Evolutionary conservation across 2,797 vertebrate genomes (phyloP), one percentile per base, ranked within the genome.

Genomic region (Myoxocephalus aenaeus): DNA sequence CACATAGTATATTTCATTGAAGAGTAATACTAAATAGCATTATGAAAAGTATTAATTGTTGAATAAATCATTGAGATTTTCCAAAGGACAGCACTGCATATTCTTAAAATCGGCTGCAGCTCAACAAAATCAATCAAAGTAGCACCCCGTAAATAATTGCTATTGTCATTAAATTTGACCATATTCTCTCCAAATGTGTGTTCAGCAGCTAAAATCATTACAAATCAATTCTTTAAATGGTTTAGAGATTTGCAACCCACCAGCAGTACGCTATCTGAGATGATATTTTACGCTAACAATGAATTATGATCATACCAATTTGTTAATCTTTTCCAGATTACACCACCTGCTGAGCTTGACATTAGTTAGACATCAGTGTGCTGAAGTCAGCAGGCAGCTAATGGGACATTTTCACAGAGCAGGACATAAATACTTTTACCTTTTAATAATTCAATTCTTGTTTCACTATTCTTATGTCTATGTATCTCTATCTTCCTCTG

Each of bases 311-410:
- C 77, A 70, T 62, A 84, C 77, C 86, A 79, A 91, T 92, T 87
- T 88, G 88, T 85, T 90, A 50, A 85, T 89, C 69, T 87, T 86
- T 82, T 87, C 81, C 86, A 88, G 79, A 81, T 85, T 71, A 76
- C 40, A 48, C 77, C 80, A 1, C 92, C 87, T 65, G 87, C 90
- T 86, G 92, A 82, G 76, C 84, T 79, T 56, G 73, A 88, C 89
- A 89, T 87, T 87, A 85, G 80, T 76, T 71, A 25, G 77, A 92
- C 83, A 82, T 86, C 66, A 58, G 38, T 66, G 73, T 73, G 74
- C 53, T 79, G 61, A 84, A 90, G 84, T 69, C 91, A 92, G 92
- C 91, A 70, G 88, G 92, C 36, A 76, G 88, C 77, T 86, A 85
- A 92, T 91, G 65, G 71, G 72, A 84, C 82, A 83, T 87, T 89